Evolutionary conservation across 2,888 invertebrate species (phyloP), one percentile per base, ranked within the genome.

Genomic region (Diplazon laetatorius): DNA sequence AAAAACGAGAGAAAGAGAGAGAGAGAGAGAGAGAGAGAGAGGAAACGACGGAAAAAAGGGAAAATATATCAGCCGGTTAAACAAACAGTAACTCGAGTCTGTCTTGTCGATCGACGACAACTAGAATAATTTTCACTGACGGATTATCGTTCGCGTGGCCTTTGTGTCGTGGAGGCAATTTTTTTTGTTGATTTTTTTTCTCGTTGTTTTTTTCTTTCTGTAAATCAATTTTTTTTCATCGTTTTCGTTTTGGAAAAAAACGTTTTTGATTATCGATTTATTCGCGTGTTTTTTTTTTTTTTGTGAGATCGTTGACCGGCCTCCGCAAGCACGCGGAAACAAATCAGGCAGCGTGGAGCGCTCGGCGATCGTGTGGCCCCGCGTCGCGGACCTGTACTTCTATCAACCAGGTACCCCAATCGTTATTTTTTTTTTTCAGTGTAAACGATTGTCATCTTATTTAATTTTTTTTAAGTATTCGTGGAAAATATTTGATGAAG

Each of bases 391-490:
- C 85, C 87, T 90, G 68, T 88, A 87, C 84, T 85, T 87, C 81
- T 90, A 89, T 86, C 90, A 89, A 70, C 88, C 89, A 90, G 90
- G 90, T 90, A n/a, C n/a, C n/a, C n/a, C n/a, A n/a, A n/a, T n/a
- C n/a, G n/a, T n/a, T n/a, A n/a, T n/a, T n/a, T n/a, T n/a, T n/a
- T n/a, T n/a, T n/a, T n/a, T n/a, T n/a, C n/a, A n/a, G n/a, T n/a
- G n/a, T n/a, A n/a, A n/a, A n/a, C n/a, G n/a, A n/a, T n/a, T n/a
- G n/a, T n/a, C n/a, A n/a, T n/a, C n/a, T n/a, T n/a, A n/a, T n/a
- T n/a, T n/a, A n/a, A n/a, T n/a, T n/a, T n/a, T n/a, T n/a, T n/a
- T n/a, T n/a, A n/a, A n/a, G n/a, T n/a, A n/a, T n/a, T n/a, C n/a
- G n/a, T n/a, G n/a, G n/a, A n/a, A n/a, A n/a, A n/a, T n/a, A n/a